A percentile compares a stretch with the other conserved stretches of the same genome.
phyloP scores from a whole-genome alignment of 92 coral and sea anemone genomes.

The Zoanthus sansibaricus region DNA sequence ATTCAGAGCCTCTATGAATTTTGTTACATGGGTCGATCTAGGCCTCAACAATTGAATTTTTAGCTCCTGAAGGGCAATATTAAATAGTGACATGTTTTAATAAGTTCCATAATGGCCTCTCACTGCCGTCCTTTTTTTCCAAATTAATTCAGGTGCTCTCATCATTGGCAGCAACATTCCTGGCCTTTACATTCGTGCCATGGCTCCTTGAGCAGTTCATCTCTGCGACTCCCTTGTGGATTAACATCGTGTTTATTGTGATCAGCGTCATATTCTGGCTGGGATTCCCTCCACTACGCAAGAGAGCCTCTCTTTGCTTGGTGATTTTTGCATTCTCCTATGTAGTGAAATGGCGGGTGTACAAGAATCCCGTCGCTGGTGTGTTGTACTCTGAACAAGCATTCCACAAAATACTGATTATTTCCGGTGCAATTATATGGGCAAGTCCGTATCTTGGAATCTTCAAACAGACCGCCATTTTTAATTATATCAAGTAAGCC shows the following conservation, averaged over 20 bases:
- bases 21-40: too few species aligned
- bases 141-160: constrained; percentile 8
- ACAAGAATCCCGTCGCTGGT: constrained; percentile 43
- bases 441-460: constrained; percentile 84
- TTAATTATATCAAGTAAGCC: constrained; percentile 81
- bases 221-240: constrained; percentile 68
- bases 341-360: constrained; percentile 86
- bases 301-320: constrained; percentile 70
- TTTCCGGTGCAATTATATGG: constrained; percentile 80
- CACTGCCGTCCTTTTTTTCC: not conserved
- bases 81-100: not conserved
- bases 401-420: constrained; percentile 66
- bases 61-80: too few species aligned
- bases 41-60: too few species aligned
- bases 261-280: constrained; percentile 83
- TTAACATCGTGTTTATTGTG: constrained; percentile 62
- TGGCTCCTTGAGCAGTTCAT: constrained; percentile 84
- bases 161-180: constrained; percentile 27
- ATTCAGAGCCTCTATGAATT: too few species aligned
- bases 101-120: not conserved
- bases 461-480: constrained; percentile 71
- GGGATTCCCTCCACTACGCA: constrained; percentile 85
- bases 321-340: constrained; percentile 76
- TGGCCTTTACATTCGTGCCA: constrained; percentile 68
- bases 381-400: constrained; percentile 46